Conservation (phyloP, 2,113 vertebrate species). For the Todiramphus chloris region DNA sequence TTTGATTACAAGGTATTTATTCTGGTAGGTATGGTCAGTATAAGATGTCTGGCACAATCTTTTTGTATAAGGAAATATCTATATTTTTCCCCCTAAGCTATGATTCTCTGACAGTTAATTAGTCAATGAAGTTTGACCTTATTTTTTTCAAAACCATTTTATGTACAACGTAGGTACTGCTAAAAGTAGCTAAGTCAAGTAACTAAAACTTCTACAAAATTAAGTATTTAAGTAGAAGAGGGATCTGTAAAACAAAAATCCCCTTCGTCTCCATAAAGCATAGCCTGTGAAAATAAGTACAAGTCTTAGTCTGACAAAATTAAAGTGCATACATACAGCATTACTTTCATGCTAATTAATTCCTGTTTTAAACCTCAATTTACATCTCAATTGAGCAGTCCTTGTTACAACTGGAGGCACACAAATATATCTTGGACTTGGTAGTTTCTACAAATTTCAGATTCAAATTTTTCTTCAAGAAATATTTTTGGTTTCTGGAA, state of each 20-base stretch:
- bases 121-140: background rate
- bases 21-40: background rate
- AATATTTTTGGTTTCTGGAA: background rate
- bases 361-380: conserved; percentile 47
- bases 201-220: conserved; percentile 21
- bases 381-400: conserved; percentile 46
- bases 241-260: background rate
- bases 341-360: conserved; percentile 53
- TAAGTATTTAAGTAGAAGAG: background rate
- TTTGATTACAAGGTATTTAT: background rate
- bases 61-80: background rate
- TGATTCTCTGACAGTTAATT: background rate
- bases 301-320: conserved; percentile 25
- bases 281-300: conserved; percentile 36
- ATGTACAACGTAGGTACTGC: background rate
- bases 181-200: background rate
- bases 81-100: background rate
- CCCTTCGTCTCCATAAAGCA: background rate
- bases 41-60: conserved; percentile 20
- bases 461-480: background rate
- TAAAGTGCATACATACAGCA: background rate
- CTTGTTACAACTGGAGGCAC: conserved; percentile 19
- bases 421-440: background rate
- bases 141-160: conserved; percentile 7
- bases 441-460: background rate